phyloP scores from a whole-genome alignment of 2,797 vertebrate genomes.

The Alcedo quadribrachys region DNA sequence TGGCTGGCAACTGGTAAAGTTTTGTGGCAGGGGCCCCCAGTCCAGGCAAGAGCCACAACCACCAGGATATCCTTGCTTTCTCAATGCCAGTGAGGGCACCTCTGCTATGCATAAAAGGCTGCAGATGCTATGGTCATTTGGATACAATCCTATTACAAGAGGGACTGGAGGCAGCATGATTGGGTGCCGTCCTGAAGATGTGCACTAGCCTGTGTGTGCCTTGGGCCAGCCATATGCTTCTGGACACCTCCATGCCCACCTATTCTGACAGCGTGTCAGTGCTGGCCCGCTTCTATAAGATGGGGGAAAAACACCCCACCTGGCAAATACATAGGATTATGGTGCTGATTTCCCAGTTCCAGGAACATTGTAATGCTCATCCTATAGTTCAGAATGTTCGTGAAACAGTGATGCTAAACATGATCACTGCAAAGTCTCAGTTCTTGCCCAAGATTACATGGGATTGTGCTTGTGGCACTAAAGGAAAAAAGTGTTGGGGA shows the following conservation, averaged over 20 bases:
- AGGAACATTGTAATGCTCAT: background rate
- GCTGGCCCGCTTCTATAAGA: background rate
- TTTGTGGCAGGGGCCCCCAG: background rate
- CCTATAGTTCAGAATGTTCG: background rate
- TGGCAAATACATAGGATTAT: background rate
- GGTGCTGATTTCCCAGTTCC: background rate
- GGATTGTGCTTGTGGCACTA: background rate
- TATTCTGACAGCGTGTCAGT: background rate
- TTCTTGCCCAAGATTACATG: background rate
- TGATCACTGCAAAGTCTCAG: fast-evolving
- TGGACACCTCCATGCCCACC: fast-evolving
- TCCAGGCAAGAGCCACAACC: background rate
- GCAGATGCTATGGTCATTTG: background rate
- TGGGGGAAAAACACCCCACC: background rate
- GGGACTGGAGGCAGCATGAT: background rate
- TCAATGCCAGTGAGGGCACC: background rate
- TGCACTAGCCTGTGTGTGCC: fast-evolving
- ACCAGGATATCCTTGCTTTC: background rate
- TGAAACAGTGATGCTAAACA: background rate
- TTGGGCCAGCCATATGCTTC: fast-evolving
- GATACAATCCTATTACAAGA: background rate
- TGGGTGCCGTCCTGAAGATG: background rate
- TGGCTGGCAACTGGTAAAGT: fast-evolving
- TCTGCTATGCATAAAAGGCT: background rate
- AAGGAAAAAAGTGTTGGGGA: background rate